A percentile compares a stretch with the other conserved stretches of the same genome.
phyloP scores from a whole-genome alignment of 2,888 invertebrate genomes.

The Xanthia icteritia region DNA sequence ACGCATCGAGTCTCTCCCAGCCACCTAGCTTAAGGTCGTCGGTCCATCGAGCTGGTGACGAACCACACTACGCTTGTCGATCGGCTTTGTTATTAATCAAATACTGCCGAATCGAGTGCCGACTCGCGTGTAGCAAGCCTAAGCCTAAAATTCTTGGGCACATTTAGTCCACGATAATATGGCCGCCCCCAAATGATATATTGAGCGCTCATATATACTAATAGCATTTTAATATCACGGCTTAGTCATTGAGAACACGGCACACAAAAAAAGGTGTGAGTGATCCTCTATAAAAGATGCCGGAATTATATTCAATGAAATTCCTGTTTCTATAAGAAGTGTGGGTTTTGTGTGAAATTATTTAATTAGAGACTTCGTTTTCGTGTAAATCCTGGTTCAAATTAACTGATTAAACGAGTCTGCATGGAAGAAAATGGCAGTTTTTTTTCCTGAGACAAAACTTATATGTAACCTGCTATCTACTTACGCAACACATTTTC shows the following conservation, averaged over 20 bases:
- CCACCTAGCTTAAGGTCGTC: too few species aligned
- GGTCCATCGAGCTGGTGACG: too few species aligned
- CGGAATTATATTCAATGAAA: slow-evolving; percentile 67
- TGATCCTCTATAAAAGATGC: slow-evolving; percentile 64
- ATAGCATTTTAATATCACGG: slow-evolving; percentile 88
- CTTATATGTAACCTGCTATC: not conserved
- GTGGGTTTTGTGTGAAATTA: slow-evolving; percentile 59
- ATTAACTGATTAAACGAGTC: not conserved
- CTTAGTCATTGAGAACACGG: slow-evolving; percentile 81
- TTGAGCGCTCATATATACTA: slow-evolving; percentile 84
- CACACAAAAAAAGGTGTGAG: slow-evolving; percentile 72
- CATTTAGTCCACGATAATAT: slow-evolving; percentile 87
- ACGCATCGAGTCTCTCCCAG: too few species aligned
- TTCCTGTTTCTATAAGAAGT: slow-evolving; percentile 52
- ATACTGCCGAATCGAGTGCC: not conserved
- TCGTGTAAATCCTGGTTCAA: slow-evolving; percentile 34
- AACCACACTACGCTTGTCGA: too few species aligned
- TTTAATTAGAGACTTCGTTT: slow-evolving; percentile 61
- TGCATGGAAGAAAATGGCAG: not conserved
- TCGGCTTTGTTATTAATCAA: not conserved
- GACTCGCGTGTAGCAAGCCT: slow-evolving; percentile 46
- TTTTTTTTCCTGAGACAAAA: not conserved
- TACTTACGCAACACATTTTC: too few species aligned
- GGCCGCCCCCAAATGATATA: slow-evolving; percentile 87
- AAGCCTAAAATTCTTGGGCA: slow-evolving; percentile 85